Percentiles rank a stretch among this genome's conserved stretches.
Conservation (phyloP, 2,888 invertebrate species). For the Nebria brevicollis region DNA sequence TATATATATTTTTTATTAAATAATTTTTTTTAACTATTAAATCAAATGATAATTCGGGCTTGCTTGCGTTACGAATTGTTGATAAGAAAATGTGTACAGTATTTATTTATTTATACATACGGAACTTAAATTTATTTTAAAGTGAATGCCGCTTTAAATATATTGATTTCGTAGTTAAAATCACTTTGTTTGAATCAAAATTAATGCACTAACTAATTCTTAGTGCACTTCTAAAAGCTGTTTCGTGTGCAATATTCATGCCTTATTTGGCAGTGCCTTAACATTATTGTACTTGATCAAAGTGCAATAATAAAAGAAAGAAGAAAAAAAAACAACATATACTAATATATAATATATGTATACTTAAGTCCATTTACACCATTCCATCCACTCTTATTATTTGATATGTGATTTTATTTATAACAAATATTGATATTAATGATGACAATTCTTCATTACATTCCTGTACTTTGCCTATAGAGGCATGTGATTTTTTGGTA, state of each 20-base stretch:
- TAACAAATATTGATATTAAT: conserved; percentile 41
- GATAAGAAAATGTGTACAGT: conserved; percentile 46
- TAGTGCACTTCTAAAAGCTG: conserved; percentile 21
- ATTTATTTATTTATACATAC: conserved; percentile 52
- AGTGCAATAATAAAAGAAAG: conserved; percentile 10
- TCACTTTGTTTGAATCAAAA: conserved; percentile 22
- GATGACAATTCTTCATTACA: conserved; percentile 44
- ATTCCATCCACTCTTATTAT: conserved; percentile 44
- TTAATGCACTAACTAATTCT: conserved; percentile 29
- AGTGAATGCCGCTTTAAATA: conserved; percentile 29
- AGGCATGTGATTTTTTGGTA: conserved; percentile 43
- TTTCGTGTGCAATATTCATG: conserved; percentile 36
- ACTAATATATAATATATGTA: conserved; percentile 16
- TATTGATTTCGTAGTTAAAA: conserved; percentile 17
- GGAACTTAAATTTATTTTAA: conserved; percentile 32
- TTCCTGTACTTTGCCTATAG: conserved; percentile 43
- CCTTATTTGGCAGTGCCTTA: conserved; percentile 38
- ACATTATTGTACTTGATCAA: conserved; percentile 31
- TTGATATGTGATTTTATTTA: conserved; percentile 44
- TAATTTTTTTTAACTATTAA: conserved; percentile 36
- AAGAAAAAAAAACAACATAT: not conserved
- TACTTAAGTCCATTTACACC: conserved; percentile 37
- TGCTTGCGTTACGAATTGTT: conserved; percentile 33
- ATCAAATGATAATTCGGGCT: conserved; percentile 49
- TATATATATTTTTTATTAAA: conserved; percentile 48